phyloP scores from a whole-genome alignment of 2,113 vertebrate genomes.

The Circaetus gallicus region DNA sequence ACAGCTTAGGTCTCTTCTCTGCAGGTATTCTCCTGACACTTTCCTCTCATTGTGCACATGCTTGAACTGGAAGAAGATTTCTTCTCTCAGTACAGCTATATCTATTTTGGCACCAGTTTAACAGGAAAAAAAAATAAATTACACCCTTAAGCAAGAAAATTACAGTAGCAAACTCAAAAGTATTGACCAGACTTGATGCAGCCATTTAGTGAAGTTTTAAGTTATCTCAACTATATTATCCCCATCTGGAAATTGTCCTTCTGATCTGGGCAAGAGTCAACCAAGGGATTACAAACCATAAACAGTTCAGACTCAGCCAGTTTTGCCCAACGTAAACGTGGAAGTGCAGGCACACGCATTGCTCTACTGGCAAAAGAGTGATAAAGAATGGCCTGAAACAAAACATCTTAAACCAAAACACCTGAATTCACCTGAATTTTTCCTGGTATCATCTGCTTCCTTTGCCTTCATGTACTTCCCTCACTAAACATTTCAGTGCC shows the following conservation, averaged over 20 bases:
- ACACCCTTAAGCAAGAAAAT: neutral
- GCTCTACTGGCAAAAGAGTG: neutral
- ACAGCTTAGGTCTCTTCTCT: neutral
- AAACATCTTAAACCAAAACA: neutral
- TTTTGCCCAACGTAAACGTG: fast-evolving
- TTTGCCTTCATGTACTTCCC: neutral
- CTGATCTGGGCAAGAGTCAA: neutral
- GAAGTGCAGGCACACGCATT: fast-evolving
- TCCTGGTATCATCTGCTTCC: neutral
- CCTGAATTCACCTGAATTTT: neutral
- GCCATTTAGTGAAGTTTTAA: neutral
- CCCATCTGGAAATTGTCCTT: neutral
- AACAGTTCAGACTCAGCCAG: neutral
- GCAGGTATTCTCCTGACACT: neutral
- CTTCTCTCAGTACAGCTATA: neutral
- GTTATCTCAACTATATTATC: neutral
- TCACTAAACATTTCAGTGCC: neutral
- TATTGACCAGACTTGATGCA: neutral
- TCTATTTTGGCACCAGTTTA: neutral
- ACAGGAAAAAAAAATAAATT: neutral
- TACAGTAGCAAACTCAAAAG: neutral
- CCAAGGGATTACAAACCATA: neutral
- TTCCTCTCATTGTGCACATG: neutral
- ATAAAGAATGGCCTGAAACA: neutral
- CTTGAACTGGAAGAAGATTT: neutral